Evolutionary conservation across 2,888 invertebrate genomes (phyloP).

Genomic region (Myathropa florea): DNA sequence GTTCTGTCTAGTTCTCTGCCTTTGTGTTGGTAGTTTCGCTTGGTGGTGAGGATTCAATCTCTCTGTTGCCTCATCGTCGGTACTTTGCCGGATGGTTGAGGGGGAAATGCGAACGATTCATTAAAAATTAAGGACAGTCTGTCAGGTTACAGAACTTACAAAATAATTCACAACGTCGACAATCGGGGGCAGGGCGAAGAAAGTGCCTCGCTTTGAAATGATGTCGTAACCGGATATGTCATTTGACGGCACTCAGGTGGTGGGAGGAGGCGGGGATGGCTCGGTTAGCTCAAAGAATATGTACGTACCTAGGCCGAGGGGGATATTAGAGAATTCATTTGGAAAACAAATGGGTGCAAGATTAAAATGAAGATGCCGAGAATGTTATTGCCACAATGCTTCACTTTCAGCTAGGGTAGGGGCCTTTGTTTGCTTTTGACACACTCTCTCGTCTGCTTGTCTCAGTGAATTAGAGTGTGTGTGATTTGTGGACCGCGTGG

Average conservation of each 20-base stretch:
- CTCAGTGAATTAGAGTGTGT: background rate
- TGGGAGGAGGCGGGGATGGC: background rate
- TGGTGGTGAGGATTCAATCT: conserved; percentile 24
- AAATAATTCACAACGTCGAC: conserved; percentile 23
- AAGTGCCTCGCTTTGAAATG: background rate
- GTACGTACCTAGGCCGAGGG: conserved; percentile 29
- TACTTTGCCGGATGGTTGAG: background rate
- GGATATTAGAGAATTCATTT: conserved; percentile 53
- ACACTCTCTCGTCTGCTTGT: background rate
- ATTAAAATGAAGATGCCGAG: conserved; percentile 51
- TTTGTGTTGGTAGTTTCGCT: background rate
- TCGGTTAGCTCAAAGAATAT: background rate
- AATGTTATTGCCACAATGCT: conserved; percentile 44
- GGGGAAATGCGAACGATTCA: conserved; percentile 44
- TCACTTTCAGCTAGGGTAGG: background rate
- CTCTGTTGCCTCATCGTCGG: background rate
- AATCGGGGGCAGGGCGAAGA: background rate
- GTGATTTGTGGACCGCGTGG: background rate
- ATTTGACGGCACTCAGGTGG: background rate
- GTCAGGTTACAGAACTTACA: conserved; percentile 52
- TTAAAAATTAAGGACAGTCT: conserved; percentile 57
- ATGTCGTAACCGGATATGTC: background rate
- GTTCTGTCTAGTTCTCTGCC: background rate
- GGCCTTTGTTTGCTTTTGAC: background rate
- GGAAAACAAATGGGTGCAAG: conserved; percentile 52